phyloP scores from a whole-genome alignment of 2,888 invertebrate species.

The Andricus quercusramuli region DNA sequence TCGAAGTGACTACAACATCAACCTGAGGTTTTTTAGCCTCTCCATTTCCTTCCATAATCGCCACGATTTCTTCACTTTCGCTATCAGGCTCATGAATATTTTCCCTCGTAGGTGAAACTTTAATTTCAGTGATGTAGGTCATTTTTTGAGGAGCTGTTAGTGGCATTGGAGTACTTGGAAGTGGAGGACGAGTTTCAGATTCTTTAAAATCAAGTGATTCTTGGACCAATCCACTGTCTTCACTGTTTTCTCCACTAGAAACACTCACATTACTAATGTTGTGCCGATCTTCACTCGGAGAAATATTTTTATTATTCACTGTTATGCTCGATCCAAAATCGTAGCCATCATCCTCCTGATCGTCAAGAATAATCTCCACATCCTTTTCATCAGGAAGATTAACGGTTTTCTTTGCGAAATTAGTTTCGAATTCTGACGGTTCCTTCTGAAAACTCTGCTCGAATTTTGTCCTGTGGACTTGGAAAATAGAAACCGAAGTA shows the following conservation, averaged over 20 bases:
- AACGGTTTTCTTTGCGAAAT: constrained; percentile 63
- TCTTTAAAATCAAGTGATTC: constrained; percentile 65
- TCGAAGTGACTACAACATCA: constrained; percentile 67
- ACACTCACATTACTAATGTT: constrained; percentile 75
- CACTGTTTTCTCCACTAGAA: constrained; percentile 73
- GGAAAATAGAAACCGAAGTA: constrained; percentile 57
- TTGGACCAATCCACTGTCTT: constrained; percentile 71
- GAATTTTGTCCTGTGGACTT: constrained; percentile 60
- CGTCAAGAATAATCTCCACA: constrained; percentile 54
- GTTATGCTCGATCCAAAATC: constrained; percentile 68
- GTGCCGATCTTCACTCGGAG: constrained; percentile 63
- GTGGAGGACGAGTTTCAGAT: constrained; percentile 69
- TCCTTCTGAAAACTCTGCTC: constrained; percentile 50
- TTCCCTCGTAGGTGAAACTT: constrained; percentile 80
- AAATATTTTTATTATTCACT: constrained; percentile 65
- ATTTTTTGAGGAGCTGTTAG: constrained; percentile 74
- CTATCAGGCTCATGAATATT: constrained; percentile 53
- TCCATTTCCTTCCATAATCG: constrained; percentile 56
- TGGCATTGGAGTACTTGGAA: constrained; percentile 77
- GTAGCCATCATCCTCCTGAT: constrained; percentile 66
- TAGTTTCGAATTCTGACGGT: constrained; percentile 56
- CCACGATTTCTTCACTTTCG: constrained; percentile 56
- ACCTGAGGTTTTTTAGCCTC: constrained; percentile 58
- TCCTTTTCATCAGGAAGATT: constrained; percentile 51
- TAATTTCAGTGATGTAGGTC: constrained; percentile 87